Percentiles rank a stretch among this genome's conserved stretches.
phyloP scores from a whole-genome alignment of 2,797 vertebrate genomes.

The Lagorchestes hirsutus region DNA sequence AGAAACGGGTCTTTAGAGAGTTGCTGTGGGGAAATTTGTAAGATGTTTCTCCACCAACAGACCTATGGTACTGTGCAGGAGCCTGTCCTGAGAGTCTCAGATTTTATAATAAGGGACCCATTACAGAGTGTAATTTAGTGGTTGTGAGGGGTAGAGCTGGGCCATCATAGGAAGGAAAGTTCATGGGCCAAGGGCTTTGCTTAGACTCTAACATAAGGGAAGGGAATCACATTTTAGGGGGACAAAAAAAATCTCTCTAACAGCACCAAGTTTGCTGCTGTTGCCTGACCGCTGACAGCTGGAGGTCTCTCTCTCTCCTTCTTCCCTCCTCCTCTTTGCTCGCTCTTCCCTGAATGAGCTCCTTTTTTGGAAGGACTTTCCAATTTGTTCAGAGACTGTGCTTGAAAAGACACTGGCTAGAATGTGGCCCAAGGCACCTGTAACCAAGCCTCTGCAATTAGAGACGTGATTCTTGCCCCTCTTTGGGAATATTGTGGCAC shows the following conservation, averaged over 20 bases:
- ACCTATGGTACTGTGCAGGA: neutral
- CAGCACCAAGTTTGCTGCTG: neutral
- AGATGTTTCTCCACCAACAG: neutral
- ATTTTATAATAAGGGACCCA: neutral
- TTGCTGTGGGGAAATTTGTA: neutral
- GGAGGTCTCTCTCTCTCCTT: neutral
- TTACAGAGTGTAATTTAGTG: neutral
- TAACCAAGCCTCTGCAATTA: conserved; percentile 58
- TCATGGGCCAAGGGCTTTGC: neutral
- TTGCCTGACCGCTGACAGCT: neutral
- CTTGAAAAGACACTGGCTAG: conserved; percentile 7
- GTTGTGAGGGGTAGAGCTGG: neutral
- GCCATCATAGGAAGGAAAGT: neutral
- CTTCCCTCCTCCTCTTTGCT: neutral
- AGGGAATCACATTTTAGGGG: neutral
- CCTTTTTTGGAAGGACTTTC: neutral
- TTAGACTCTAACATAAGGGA: neutral
- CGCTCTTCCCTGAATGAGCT: neutral
- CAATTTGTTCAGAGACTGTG: neutral
- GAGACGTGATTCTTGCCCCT: conserved; percentile 60
- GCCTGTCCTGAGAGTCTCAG: neutral
- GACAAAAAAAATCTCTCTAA: neutral
- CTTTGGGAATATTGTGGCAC: conserved; percentile 65
- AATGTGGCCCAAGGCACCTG: conserved; percentile 57
- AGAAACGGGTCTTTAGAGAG: neutral